Conservation (phyloP, 64 coral and sea anemone genomes). For the Actinia tenebrosa region DNA sequence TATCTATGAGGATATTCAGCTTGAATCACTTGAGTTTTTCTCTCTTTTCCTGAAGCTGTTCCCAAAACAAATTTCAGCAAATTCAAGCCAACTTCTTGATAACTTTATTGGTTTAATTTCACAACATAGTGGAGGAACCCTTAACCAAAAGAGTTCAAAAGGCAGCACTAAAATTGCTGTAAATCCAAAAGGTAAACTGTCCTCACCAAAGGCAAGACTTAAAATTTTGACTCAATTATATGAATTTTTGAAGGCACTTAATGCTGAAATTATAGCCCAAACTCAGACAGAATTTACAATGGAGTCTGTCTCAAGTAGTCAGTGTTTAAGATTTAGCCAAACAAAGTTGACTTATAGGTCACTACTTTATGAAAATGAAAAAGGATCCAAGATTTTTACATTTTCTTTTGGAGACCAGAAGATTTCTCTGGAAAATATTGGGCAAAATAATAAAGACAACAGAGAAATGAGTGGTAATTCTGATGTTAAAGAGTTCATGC, state of each 20-base stretch:
- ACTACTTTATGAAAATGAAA: background rate
- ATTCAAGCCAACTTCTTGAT: conserved; percentile 58
- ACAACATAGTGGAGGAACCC: conserved; percentile 33
- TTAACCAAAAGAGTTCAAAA: conserved; percentile 12
- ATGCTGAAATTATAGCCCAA: conserved; percentile 2
- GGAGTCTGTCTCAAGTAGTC: background rate
- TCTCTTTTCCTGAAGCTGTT: conserved; percentile 72
- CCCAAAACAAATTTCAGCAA: conserved; percentile 50
- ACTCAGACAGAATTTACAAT: background rate
- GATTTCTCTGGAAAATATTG: conserved; percentile 24
- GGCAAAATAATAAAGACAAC: conserved; percentile 30
- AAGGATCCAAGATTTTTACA: background rate
- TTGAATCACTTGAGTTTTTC: conserved; percentile 79
- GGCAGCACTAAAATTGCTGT: conserved; percentile 33
- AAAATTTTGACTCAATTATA: conserved; percentile 62
- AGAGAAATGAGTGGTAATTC: background rate
- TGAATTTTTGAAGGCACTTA: conserved; percentile 59
- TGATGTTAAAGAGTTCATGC: conserved; percentile 50
- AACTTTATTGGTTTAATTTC: conserved; percentile 79
- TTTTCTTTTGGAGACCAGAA: conserved; percentile 19
- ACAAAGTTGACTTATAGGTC: background rate
- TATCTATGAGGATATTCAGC: conserved; percentile 75
- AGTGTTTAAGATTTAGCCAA: background rate
- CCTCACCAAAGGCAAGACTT: conserved; percentile 69
- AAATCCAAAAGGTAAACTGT: conserved; percentile 77